Base-by-base conservation (phyloP, 1,140 invertebrate genomes). In the Zaprionus lachaisei region DNA sequence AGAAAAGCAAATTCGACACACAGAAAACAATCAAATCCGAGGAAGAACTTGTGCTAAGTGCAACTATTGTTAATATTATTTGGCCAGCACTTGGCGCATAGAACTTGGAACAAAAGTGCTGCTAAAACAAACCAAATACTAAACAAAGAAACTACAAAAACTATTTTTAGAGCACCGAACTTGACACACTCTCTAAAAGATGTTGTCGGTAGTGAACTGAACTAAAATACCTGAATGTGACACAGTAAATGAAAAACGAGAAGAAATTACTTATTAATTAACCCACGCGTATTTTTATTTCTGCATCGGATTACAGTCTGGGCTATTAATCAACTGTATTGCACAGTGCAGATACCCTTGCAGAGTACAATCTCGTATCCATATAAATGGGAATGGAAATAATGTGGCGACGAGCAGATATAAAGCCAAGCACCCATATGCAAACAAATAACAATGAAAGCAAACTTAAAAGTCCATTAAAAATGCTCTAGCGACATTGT, bases 401-500 rank as follows among this genome's bases (percentile, higher is more conserved):
- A 64, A 24, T 71, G 61, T 64, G 60, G 9, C 34, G 62, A 55
- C 37, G 56, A 61, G 55, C 57, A 60, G 20, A 72, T 60, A 44
- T 58, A 56, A 56, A 76, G 55, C 67, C 49, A 61, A 70, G 49
- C 56, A 20, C 57, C 34, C 57, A 72, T 41, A 58, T 73, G 58
- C 34, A 57, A 72, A 70, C 71, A 79, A 70, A 64, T 89, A 84
- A 79, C 81, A 89, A 81, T 89, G 79, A 81, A 87, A 87, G 78
- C 71, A 68, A 90, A 89, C 86, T 89, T 89, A 89, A 89, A 89
- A 89, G 85, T 89, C 85, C 85, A 89, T 89, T 89, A 89, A 89
- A 89, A 89, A 72, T 72, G 85, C 85, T 89, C 73, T 79, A 77
- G 75, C 72, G 85, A 81, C 81, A 90, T 90, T 79, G 77, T 84